Conservation (phyloP, 2,888 invertebrate species). For the Chouioia cunea region DNA sequence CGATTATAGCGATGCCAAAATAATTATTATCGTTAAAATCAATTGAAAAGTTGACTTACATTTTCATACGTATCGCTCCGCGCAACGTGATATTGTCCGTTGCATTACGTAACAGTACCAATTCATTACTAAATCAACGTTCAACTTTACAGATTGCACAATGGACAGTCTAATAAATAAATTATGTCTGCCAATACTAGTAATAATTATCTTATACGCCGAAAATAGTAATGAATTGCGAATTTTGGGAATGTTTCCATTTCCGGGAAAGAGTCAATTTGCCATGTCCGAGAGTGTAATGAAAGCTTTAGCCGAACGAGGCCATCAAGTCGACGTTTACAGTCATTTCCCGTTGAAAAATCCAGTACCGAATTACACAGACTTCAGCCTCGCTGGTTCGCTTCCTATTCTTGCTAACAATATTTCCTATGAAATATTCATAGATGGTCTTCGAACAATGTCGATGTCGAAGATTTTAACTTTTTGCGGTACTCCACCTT, state of each 20-base stretch:
- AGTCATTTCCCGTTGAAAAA: constrained; percentile 61
- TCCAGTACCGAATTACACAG: constrained; percentile 57
- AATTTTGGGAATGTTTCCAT: constrained; percentile 67
- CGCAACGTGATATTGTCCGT: no score
- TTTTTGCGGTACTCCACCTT: neutral
- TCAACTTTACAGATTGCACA: neutral
- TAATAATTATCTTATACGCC: neutral
- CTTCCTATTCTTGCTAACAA: neutral
- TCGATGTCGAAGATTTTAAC: no score
- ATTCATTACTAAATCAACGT: no score
- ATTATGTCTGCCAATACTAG: neutral
- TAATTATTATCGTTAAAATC: no score
- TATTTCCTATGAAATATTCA: constrained; percentile 1
- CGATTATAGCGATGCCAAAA: no score
- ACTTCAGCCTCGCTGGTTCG: constrained; percentile 52
- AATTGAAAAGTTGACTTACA: no score
- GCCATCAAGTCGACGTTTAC: constrained; percentile 66
- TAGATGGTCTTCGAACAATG: neutral
- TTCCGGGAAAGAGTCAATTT: constrained; percentile 68
- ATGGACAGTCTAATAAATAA: neutral
- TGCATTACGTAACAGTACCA: no score
- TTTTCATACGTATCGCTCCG: no score
- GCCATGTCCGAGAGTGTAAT: constrained; percentile 67
- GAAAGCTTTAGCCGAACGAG: constrained; percentile 64
- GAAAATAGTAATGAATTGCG: constrained; percentile 50